phyloP scores from a whole-genome alignment of 2,888 invertebrate species.

The Drosophila neotestacea region DNA sequence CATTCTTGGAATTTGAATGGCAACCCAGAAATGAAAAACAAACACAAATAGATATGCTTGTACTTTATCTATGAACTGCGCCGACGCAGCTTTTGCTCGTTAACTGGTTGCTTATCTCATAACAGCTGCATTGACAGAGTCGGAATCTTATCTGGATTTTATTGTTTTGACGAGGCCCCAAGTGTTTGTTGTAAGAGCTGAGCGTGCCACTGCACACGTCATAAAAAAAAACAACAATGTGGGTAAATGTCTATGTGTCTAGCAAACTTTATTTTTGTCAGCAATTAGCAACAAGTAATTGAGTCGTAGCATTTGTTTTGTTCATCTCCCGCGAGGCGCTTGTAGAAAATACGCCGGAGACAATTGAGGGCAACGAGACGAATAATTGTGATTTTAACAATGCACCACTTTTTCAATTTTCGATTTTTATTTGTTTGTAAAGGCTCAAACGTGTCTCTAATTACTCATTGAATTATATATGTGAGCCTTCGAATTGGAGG shows the following conservation, averaged over 20 bases:
- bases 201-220: slow-evolving; percentile 24
- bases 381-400: slow-evolving; percentile 1
- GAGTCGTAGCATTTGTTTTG: slow-evolving; percentile 1
- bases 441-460: slow-evolving; percentile 29
- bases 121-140: slow-evolving; percentile 10
- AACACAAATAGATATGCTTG: slow-evolving; percentile 3
- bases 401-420: neutral
- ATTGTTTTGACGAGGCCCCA: slow-evolving; percentile 24
- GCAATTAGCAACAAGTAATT: slow-evolving; percentile 53
- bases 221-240: slow-evolving; percentile 11
- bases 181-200: neutral
- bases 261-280: slow-evolving; percentile 51
- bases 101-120: slow-evolving; percentile 27
- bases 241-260: neutral
- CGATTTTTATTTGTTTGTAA: neutral
- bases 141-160: slow-evolving; percentile 21
- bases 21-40: slow-evolving; percentile 22
- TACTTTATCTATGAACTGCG: slow-evolving; percentile 24
- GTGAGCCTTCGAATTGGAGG: slow-evolving; percentile 8
- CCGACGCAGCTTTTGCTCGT: slow-evolving; percentile 20
- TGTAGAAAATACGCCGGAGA: slow-evolving; percentile 22
- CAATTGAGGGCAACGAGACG: slow-evolving; percentile 14
- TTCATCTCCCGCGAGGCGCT: slow-evolving; percentile 3
- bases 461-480: slow-evolving; percentile 25
- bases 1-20: slow-evolving; percentile 44